Base-by-base conservation (phyloP, 92 coral and sea anemone genomes). In the Epizoanthus ramosus region DNA sequence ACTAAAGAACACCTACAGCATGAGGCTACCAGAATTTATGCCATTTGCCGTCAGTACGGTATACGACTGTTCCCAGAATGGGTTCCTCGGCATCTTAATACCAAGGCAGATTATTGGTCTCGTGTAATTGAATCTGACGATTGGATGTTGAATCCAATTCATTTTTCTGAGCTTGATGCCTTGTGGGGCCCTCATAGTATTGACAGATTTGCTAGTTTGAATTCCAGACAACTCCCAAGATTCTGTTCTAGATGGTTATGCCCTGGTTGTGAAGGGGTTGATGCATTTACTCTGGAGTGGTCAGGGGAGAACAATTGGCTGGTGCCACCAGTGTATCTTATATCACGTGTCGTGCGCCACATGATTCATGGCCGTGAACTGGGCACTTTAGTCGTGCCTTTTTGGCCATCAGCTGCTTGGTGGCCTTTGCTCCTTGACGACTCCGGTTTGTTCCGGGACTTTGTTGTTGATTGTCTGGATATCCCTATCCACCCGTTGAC, bases 261-360 rank as follows among this genome's bases (percentile, higher is more conserved):
- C 69, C 93, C 90, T 39, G 87, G 87, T 41, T 60, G 83, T 41
- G 91, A 83, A 66, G 64, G 83, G 28, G 89, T 87, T 53, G 93
- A 90, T 79, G 91, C 93, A 25, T 87, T 90, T 65, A 87, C 91
- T 47, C 24, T 74, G 43, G 71, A 80, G 43, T 90, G 93, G 91
- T 61, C 41, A 15, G 91, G 89, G 53, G 93, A 84, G 17, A 87
- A 87, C 84, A 90, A 90, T 58, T 90, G 93, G 91, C 84, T 90
- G 23, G 91, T 87, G 6, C 89, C 93, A 17, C 87, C 87, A 3
- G 85, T 86, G n/a, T 72, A 85, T 70, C 79, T 86, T 15, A 72
- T 88, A 47, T 58, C 63, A 3, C 14, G 63, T 17, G 53, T 47
- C 2, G 2, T 47, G 53, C 9, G 8, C 0, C 53, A 47, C 53